Conservation (phyloP, 1,140 invertebrate genomes). For the Carcinoscorpius rotundicauda region DNA sequence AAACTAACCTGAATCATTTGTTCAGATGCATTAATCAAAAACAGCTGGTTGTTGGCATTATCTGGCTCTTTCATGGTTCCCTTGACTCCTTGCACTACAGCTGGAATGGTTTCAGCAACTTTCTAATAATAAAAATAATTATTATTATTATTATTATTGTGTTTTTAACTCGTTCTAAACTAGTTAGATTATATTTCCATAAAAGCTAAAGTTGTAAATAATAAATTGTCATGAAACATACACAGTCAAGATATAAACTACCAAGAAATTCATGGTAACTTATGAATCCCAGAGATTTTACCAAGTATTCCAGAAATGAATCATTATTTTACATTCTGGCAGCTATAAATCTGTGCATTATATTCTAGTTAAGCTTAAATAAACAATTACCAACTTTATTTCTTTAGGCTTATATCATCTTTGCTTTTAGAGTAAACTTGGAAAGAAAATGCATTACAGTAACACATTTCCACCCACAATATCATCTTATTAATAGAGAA, state of each 20-base stretch:
- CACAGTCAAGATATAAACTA: neutral
- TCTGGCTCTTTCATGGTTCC: conserved; percentile 55
- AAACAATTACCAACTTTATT: no score
- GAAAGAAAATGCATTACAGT: no score
- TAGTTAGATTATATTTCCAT: neutral
- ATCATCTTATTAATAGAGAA: no score
- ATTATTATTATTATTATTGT: no score
- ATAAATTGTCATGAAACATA: neutral
- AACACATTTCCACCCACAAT: no score
- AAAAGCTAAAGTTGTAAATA: neutral
- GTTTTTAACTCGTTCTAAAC: neutral
- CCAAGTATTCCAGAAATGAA: no score
- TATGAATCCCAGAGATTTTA: no score
- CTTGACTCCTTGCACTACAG: conserved; percentile 66
- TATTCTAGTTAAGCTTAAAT: no score
- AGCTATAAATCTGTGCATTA: no score
- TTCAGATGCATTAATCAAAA: conserved; percentile 67
- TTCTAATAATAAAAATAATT: conserved; percentile 23
- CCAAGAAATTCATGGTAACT: neutral
- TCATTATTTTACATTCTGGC: no score
- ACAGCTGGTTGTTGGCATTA: conserved; percentile 58
- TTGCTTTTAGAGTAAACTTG: no score
- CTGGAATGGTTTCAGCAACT: conserved; percentile 66
- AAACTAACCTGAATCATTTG: conserved; percentile 42
- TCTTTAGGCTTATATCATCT: no score